Evolutionary conservation across 2,113 vertebrate species (phyloP).

Genomic region (Balaenoptera acutorostrata): DNA sequence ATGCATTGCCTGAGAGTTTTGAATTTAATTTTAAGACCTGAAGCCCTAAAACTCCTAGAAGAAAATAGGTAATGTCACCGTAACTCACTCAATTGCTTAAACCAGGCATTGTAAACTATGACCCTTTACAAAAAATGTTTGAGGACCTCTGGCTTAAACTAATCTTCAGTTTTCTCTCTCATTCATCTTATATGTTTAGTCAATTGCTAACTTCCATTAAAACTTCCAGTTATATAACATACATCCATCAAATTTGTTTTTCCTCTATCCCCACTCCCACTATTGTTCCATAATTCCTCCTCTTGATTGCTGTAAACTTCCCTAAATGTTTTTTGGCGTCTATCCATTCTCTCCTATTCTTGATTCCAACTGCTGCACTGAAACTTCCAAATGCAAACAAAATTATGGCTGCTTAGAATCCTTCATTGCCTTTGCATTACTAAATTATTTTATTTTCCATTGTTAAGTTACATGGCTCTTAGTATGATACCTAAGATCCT

Average conservation of each 20-base stretch:
- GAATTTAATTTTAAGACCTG: neutral
- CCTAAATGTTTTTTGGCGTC: neutral
- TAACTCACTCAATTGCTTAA: neutral
- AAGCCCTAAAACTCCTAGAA: neutral
- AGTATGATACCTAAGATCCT: neutral
- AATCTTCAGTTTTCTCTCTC: neutral
- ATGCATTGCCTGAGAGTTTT: neutral
- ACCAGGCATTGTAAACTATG: neutral
- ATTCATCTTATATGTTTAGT: neutral
- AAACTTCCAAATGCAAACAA: neutral
- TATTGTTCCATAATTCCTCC: neutral
- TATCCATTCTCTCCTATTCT: neutral
- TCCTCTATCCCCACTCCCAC: neutral
- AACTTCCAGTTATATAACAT: neutral
- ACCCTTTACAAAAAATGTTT: neutral
- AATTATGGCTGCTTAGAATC: neutral
- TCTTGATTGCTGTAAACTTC: neutral
- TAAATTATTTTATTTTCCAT: neutral
- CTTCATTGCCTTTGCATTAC: neutral
- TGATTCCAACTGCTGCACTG: neutral
- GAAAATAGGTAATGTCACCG: neutral
- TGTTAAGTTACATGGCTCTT: neutral
- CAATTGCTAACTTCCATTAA: neutral
- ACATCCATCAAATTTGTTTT: neutral
- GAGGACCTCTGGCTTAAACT: neutral